phyloP scores from a whole-genome alignment of 2,797 vertebrate species.

The Muraenolepis orangiensis region DNA sequence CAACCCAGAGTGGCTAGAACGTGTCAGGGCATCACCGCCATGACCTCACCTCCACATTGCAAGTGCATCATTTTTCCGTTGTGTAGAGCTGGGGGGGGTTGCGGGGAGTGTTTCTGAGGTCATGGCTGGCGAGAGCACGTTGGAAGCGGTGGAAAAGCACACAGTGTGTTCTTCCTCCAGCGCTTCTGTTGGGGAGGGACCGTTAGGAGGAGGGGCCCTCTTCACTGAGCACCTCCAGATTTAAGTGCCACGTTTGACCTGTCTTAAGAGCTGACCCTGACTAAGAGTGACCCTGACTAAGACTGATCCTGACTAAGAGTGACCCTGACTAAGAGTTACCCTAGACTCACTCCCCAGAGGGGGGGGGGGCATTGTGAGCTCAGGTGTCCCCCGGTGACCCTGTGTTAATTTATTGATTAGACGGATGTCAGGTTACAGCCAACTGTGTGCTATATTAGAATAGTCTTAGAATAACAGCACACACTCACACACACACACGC shows the following conservation, averaged over 20 bases:
- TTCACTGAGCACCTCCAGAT: too few relatives aligned
- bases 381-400: background rate
- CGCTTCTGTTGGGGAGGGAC: too few relatives aligned
- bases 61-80: background rate
- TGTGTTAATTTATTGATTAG: background rate
- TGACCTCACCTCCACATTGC: background rate
- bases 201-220: too few relatives aligned
- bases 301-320: too few relatives aligned
- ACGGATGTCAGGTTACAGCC: conserved; percentile 12
- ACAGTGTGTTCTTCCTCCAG: too few relatives aligned
- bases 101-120: background rate
- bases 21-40: background rate
- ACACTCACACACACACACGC: too few relatives aligned
- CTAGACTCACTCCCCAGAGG: too few relatives aligned
- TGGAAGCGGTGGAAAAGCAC: background rate
- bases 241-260: too few relatives aligned
- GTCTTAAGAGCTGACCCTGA: too few relatives aligned
- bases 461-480: background rate
- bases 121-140: background rate
- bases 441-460: background rate
- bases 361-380: background rate
- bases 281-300: too few relatives aligned
- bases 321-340: too few relatives aligned
- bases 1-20: background rate
- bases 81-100: background rate